Percentiles rank a stretch among this genome's conserved stretches.
phyloP scores from a whole-genome alignment of 2,797 vertebrate species.

The Microctenopoma steveboyesi region DNA sequence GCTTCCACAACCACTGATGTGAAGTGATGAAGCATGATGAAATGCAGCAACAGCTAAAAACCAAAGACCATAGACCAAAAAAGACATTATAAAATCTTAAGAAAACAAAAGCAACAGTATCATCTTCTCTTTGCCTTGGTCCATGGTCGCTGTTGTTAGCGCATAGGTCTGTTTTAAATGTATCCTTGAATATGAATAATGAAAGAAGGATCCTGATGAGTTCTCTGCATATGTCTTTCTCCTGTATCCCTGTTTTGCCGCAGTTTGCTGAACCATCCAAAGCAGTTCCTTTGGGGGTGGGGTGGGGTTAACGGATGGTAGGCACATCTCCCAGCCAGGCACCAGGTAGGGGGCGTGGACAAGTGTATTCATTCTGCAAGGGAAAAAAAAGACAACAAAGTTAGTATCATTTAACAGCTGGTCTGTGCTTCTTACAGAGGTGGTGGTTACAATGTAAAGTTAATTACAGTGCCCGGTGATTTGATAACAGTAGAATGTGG shows the following conservation, averaged over 20 bases:
- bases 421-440: constrained; percentile 36
- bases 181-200: constrained; percentile 40
- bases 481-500: constrained; percentile 67
- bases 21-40: constrained; percentile 44
- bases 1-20: constrained; percentile 22
- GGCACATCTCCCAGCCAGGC: constrained; percentile 84
- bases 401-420: constrained; percentile 60
- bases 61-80: constrained; percentile 38
- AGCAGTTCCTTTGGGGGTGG: constrained; percentile 32
- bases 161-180: constrained; percentile 26
- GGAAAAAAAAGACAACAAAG: constrained; percentile 29
- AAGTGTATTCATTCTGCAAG: constrained; percentile 84
- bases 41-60: constrained; percentile 56
- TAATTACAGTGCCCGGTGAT: constrained; percentile 71
- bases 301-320: constrained; percentile 77
- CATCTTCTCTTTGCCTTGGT: constrained; percentile 32
- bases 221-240: constrained; percentile 45
- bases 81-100: constrained; percentile 54
- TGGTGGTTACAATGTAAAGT: constrained; percentile 66
- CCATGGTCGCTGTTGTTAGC: constrained; percentile 35
- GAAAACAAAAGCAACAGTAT: constrained; percentile 31
- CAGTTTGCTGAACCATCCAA: constrained; percentile 32
- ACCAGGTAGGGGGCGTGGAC: constrained; percentile 84
- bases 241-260: constrained; percentile 21
- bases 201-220: constrained; percentile 31